Evolutionary conservation across 1,140 invertebrate species (phyloP).

Genomic region (Hypsibius dujardini): DNA sequence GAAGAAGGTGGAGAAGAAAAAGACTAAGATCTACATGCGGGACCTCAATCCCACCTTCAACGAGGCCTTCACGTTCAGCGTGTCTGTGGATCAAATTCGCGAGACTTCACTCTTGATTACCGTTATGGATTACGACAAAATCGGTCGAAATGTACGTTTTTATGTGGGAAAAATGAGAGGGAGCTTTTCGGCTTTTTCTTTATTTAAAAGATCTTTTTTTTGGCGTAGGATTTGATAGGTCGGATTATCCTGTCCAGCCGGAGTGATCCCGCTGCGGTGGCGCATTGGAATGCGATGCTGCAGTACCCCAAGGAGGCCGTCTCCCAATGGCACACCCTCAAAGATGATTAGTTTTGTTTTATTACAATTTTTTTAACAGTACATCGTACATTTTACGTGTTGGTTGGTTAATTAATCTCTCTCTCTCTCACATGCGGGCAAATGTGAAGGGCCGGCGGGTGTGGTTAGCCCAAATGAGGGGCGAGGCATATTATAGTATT

Average conservation of each 20-base stretch:
- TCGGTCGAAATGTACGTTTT: constrained; percentile 51
- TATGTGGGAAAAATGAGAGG: background rate
- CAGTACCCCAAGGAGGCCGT: constrained; percentile 8
- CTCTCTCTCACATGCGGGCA: no score
- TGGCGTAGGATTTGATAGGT: background rate
- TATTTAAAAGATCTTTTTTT: background rate
- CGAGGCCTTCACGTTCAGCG: constrained; percentile 75
- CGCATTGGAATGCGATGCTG: background rate
- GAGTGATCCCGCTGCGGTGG: background rate
- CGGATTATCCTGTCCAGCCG: background rate
- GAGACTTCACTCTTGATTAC: constrained; percentile 76
- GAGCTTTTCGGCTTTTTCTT: background rate
- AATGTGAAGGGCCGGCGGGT: no score
- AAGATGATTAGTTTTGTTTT: background rate
- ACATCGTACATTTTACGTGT: no score
- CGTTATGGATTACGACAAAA: constrained; percentile 87
- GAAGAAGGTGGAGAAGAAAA: constrained; percentile 78
- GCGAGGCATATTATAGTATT: no score
- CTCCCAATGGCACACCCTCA: constrained; percentile 3
- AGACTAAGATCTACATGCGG: constrained; percentile 84
- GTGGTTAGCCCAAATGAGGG: no score
- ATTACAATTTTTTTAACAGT: no score
- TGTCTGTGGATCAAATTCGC: constrained; percentile 80
- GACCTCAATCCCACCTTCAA: constrained; percentile 81
- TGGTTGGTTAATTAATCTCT: no score